Evolutionary conservation across 2,888 invertebrate species (phyloP), one percentile per base, ranked within the genome.

Genomic region (Cheilosia pagana): DNA sequence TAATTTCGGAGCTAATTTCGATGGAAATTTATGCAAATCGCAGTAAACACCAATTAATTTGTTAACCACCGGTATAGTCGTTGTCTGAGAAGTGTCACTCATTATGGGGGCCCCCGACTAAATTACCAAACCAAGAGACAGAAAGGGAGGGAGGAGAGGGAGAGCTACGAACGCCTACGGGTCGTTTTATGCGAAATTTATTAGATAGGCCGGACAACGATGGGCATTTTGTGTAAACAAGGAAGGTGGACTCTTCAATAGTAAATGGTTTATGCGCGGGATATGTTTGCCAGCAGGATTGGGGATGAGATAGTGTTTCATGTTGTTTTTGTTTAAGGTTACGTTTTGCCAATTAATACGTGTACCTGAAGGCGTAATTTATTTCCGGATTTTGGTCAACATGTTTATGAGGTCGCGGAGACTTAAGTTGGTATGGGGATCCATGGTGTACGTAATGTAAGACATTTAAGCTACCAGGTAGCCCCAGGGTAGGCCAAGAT

Each of bases 11-110:
- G 75, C 81, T 81, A 81, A 85, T 85, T 85, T 81, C 75, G 52
- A 85, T 85, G 85, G 85, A 85, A 85, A 85, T 85, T 85, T 85
- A 85, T 85, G 85, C 85, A 85, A 85, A 85, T 85, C 85, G 85
- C 85, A 85, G 85, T 85, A 85, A 85, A 85, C 85, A 81, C 81
- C 85, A 85, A 85, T 85, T 85, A 85, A 85, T 85, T 85, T 81
- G 85, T 85, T 85, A 81, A 85, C 81, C 85, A 60, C 81, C 71
- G 63, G 74, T 74, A 82, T 74, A 70, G 79, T 63, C 67, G 63
- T 59, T 68, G 77, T 45, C 67, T 52, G 62, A 35, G 77, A 70
- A 57, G 63, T 63, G 48, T 39, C 57, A 67, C 39, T 57, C 43
- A 71, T 21, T 16, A 14, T n/a, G n/a, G n/a, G n/a, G n/a, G n/a